Conservation (phyloP, 2,888 invertebrate species). For the Drosophila fungiperda region DNA sequence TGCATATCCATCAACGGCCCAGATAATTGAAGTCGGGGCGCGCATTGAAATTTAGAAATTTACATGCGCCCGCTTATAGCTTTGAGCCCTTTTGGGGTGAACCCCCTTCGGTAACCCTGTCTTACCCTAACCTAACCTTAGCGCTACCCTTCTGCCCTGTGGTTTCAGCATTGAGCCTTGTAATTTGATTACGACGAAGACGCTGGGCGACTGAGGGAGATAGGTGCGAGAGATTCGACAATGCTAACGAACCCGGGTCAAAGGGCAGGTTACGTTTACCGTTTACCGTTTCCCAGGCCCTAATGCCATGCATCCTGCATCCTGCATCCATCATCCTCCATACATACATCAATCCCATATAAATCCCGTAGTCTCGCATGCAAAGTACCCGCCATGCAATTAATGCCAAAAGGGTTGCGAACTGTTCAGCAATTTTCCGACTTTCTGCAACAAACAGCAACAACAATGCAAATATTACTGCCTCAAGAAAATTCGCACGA, state of each 20-base stretch:
- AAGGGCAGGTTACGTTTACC: conserved; percentile 42
- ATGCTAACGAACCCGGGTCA: conserved; percentile 33
- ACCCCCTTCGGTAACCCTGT: conserved; percentile 34
- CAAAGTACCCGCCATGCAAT: conserved; percentile 56
- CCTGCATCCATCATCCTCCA: conserved; percentile 12
- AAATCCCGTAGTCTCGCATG: conserved; percentile 34
- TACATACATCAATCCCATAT: too few relatives aligned
- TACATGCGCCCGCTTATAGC: conserved; percentile 55
- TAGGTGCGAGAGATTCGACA: conserved; percentile 18
- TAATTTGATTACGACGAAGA: conserved; percentile 71
- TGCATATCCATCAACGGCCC: conserved; percentile 72
- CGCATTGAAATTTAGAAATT: conserved; percentile 49
- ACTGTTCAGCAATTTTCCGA: conserved; percentile 4
- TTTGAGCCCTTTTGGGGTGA: not conserved
- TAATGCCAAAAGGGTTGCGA: conserved; percentile 56
- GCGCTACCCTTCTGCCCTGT: conserved; percentile 51
- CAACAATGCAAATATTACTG: conserved; percentile 3
- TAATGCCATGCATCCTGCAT: conserved; percentile 21
- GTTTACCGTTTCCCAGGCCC: conserved; percentile 39
- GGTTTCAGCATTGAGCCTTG: conserved; percentile 64
- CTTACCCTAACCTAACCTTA: conserved; percentile 17
- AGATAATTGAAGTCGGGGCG: conserved; percentile 70
- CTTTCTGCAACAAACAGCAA: conserved; percentile 14
- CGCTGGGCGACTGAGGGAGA: conserved; percentile 54
- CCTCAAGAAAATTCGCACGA: conserved; percentile 54